Base-by-base conservation (phyloP, 2,888 invertebrate species). In the Agrochola macilenta region DNA sequence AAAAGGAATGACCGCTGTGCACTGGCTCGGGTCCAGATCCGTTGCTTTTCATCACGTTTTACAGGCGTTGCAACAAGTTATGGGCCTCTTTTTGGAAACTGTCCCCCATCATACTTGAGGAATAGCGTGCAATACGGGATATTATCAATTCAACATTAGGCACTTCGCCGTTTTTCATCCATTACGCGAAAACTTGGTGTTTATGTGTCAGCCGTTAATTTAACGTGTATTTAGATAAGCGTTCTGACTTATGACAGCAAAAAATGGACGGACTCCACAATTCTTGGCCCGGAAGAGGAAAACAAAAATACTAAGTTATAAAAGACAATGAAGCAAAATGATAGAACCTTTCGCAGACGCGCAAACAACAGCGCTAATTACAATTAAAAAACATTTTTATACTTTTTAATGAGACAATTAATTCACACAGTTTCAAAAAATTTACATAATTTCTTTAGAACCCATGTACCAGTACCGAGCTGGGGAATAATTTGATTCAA, bases 11-110 rank as follows among this genome's bases (percentile, higher is more conserved):
- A 88, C 86, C 89, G 88, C 88, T 77, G 85, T 75, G 87, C 85
- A 85, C 90, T 94, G 94, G 94, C 94, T 81, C 65, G 64, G 74
- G 54, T 92, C 94, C 94, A 94, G 92, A 78, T 82, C 81, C 88
- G 91, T 90, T 90, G 89, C 89, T 89, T 92, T 92, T 91, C 92
- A 92, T 93, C 92, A 91, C 90, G 89, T 88, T 90, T 88, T 87
- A 86, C 85, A 88, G 89, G 86, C 91, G 84, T 93, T 86, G 94
- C 94, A 94, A 94, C 94, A 94, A 94, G 94, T 94, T 92, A 92
- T 91, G 86, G 88, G 87, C 85, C 89, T 90, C 87, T 90, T 90
- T 89, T 91, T 88, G 80, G 81, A 88, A 88, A 84, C 74, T 83
- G 83, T 83, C 52, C 57, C 75, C 76, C 75, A 79, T 86, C 79